These are phyloP conservation scores for Artemia sinica DNA, from an alignment of 2,888 invertebrate species.

Conservation along the genomic window DNA sequence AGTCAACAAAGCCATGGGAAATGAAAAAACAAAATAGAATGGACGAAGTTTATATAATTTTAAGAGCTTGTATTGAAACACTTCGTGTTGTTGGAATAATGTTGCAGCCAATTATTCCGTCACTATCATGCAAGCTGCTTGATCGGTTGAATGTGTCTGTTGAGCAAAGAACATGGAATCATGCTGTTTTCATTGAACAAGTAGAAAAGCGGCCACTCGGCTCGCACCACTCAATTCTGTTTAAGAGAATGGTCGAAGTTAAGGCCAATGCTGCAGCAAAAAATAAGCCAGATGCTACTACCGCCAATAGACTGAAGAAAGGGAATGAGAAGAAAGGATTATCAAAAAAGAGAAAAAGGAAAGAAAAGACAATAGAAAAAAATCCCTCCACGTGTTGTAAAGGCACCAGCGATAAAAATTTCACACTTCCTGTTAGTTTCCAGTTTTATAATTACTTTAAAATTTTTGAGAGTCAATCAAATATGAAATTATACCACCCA, in stretches of 20 bases:
- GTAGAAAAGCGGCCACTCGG: conserved; percentile 4
- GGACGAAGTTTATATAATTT: conserved; percentile 48
- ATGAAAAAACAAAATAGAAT: conserved; percentile 44
- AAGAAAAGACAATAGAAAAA: too few relatives aligned
- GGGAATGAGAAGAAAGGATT: too few relatives aligned
- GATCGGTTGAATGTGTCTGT: conserved; percentile 33
- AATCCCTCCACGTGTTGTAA: too few relatives aligned
- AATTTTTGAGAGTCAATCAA: too few relatives aligned
- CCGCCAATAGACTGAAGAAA: too few relatives aligned
- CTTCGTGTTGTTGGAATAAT: conserved; percentile 59
- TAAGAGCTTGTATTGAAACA: conserved; percentile 69
- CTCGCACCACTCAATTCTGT: not conserved
- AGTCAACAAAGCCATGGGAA: conserved; percentile 72
- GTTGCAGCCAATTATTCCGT: conserved; percentile 70
- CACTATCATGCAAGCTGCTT: conserved; percentile 46
- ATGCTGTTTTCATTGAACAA: conserved; percentile 26
- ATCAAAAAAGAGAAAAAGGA: too few relatives aligned
- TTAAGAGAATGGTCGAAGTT: not conserved
- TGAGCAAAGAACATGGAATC: conserved; percentile 37
- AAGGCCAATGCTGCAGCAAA: not conserved
- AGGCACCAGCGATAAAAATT: too few relatives aligned
- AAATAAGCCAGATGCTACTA: too few relatives aligned
- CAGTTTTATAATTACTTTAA: too few relatives aligned
- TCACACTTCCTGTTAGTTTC: too few relatives aligned
- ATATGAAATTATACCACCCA: too few relatives aligned